Percentiles rank a stretch among this genome's conserved stretches.
Conservation (phyloP, 2,888 invertebrate genomes). For the Aphidius colemani region DNA sequence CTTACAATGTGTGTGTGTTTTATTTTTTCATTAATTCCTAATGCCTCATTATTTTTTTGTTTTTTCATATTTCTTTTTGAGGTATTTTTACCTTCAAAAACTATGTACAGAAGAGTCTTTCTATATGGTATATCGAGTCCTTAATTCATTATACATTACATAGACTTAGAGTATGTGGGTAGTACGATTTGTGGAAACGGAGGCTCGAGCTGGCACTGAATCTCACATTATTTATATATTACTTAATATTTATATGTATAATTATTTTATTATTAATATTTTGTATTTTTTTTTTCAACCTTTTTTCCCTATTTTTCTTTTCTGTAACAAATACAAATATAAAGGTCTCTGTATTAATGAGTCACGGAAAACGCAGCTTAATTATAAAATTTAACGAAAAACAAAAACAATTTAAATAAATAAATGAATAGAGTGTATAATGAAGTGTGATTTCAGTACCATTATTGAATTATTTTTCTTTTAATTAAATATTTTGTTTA, state of each 20-base stretch:
- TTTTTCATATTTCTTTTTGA: conserved; percentile 24
- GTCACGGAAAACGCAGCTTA: not conserved
- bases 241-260: conserved; percentile 15
- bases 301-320: conserved; percentile 22
- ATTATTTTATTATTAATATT: conserved; percentile 29
- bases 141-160: conserved; percentile 59
- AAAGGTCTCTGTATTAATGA: conserved; percentile 8
- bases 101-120: conserved; percentile 57
- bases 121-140: conserved; percentile 55
- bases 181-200: conserved; percentile 47
- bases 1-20: conserved; percentile 23
- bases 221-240: conserved; percentile 33
- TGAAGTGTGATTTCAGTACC: conserved; percentile 41
- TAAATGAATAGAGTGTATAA: conserved; percentile 28
- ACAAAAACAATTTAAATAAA: not conserved
- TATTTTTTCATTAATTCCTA: conserved; percentile 51
- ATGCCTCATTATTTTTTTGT: conserved; percentile 47
- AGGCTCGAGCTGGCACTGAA: conserved; percentile 45
- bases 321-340: conserved; percentile 16
- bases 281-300: conserved; percentile 7
- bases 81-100: conserved; percentile 30
- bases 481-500: conserved; percentile 32
- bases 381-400: not conserved
- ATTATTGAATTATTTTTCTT: conserved; percentile 36
- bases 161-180: conserved; percentile 54